phyloP scores from a whole-genome alignment of 2,797 vertebrate genomes.

The Botia almorhae region DNA sequence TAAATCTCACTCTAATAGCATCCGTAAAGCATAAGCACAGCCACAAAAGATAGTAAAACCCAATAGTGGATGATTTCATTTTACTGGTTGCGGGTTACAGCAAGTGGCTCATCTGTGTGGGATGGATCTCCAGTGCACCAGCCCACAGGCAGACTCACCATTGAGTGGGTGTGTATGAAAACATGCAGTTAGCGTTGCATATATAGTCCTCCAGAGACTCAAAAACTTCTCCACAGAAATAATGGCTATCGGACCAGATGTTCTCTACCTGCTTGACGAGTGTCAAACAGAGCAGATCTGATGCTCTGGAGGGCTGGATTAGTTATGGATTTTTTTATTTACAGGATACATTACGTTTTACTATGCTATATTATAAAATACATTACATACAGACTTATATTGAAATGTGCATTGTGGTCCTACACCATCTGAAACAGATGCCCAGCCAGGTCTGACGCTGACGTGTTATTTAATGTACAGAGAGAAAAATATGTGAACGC shows the following conservation, averaged over 20 bases:
- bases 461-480: neutral
- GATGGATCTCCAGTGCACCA: slow-evolving; percentile 23
- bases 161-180: slow-evolving; percentile 32
- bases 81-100: slow-evolving; percentile 4
- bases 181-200: slow-evolving; percentile 28
- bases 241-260: slow-evolving; percentile 12
- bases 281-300: neutral
- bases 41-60: slow-evolving; percentile 11
- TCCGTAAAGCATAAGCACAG: neutral
- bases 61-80: slow-evolving; percentile 24
- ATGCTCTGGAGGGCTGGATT: neutral
- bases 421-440: neutral
- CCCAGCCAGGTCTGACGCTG: slow-evolving; percentile 15
- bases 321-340: neutral
- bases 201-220: slow-evolving; percentile 21
- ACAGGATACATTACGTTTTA: neutral
- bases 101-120: slow-evolving; percentile 42
- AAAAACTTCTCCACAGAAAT: slow-evolving; percentile 16
- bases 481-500: slow-evolving; percentile 24
- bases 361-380: neutral
- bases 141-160: slow-evolving; percentile 33
- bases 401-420: neutral
- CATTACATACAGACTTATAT: neutral
- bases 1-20: slow-evolving; percentile 29
- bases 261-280: neutral